phyloP scores from a whole-genome alignment of 2,888 invertebrate species.

The Pecten maximus region DNA sequence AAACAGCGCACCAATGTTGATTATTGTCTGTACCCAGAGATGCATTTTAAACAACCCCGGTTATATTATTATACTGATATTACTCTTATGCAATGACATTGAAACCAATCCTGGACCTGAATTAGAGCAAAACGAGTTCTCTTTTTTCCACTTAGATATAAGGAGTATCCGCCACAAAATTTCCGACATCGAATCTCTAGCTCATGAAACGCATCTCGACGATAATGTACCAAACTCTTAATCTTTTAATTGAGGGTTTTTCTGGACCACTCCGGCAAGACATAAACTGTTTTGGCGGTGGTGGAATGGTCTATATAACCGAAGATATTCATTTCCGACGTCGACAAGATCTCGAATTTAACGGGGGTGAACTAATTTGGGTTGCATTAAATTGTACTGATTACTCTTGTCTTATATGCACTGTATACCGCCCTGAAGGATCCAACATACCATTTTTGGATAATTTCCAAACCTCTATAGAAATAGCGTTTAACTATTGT shows the following conservation, averaged over 20 bases:
- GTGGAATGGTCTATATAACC: constrained; percentile 35
- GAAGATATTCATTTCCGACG: neutral
- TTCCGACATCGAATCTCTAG: too few relatives aligned
- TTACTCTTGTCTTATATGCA: too few relatives aligned
- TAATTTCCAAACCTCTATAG: too few relatives aligned
- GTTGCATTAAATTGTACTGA: neutral
- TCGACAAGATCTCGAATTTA: constrained; percentile 33
- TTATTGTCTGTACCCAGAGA: too few relatives aligned
- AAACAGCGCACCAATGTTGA: too few relatives aligned
- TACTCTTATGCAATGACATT: too few relatives aligned
- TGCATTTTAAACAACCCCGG: too few relatives aligned
- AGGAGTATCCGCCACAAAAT: neutral
- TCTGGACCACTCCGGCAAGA: neutral
- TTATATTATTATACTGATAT: neutral
- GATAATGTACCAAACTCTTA: neutral
- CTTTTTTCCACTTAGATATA: neutral
- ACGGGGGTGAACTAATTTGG: constrained; percentile 26
- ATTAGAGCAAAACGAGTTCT: neutral
- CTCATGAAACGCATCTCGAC: too few relatives aligned
- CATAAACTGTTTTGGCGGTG: constrained; percentile 40
- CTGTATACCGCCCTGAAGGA: too few relatives aligned
- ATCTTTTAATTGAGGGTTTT: constrained; percentile 4
- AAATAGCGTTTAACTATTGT: too few relatives aligned
- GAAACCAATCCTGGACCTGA: too few relatives aligned
- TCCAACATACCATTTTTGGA: too few relatives aligned